Evolutionary conservation across 1,140 invertebrate species (phyloP).

Genomic region (Cardiocondyla obscurior): DNA sequence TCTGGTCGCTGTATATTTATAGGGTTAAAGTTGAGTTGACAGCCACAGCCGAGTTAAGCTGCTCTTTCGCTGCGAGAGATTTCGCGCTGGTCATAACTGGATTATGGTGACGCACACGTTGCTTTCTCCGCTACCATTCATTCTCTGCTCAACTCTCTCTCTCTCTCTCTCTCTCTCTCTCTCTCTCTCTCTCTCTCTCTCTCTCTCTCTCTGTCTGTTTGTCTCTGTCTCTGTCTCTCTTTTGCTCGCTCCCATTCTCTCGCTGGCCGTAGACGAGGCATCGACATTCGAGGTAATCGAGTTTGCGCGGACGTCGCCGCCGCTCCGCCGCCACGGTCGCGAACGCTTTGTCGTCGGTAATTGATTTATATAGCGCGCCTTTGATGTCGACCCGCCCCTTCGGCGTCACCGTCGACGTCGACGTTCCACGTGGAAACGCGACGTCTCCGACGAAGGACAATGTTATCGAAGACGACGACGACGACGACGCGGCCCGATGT

Average conservation of each 20-base stretch:
- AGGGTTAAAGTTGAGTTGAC: conserved; percentile 36
- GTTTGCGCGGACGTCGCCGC: conserved; percentile 68
- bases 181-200: neutral
- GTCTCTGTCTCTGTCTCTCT: neutral
- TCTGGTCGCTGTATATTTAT: conserved; percentile 3
- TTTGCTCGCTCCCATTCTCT: neutral
- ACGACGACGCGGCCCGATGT: conserved; percentile 38
- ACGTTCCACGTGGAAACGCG: conserved; percentile 46
- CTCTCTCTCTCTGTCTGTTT: too few species aligned
- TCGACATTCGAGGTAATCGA: conserved; percentile 71
- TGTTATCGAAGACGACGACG: conserved; percentile 50
- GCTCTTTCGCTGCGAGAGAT: conserved; percentile 60
- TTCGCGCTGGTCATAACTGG: conserved; percentile 57
- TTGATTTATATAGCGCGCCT: conserved; percentile 74
- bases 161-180: neutral
- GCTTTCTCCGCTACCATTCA: conserved; percentile 50
- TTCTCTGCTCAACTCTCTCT: neutral
- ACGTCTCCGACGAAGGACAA: conserved; percentile 46
- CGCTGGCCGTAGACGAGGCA: conserved; percentile 55
- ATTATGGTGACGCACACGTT: conserved; percentile 50
- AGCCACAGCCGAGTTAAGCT: conserved; percentile 55
- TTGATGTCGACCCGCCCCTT: conserved; percentile 70
- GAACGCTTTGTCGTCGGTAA: conserved; percentile 73
- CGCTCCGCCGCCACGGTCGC: conserved; percentile 52
- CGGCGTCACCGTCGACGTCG: conserved; percentile 56